Percentiles rank a stretch among this genome's conserved stretches.
phyloP scores from a whole-genome alignment of 2,888 invertebrate species.

The Orgyia antiqua region DNA sequence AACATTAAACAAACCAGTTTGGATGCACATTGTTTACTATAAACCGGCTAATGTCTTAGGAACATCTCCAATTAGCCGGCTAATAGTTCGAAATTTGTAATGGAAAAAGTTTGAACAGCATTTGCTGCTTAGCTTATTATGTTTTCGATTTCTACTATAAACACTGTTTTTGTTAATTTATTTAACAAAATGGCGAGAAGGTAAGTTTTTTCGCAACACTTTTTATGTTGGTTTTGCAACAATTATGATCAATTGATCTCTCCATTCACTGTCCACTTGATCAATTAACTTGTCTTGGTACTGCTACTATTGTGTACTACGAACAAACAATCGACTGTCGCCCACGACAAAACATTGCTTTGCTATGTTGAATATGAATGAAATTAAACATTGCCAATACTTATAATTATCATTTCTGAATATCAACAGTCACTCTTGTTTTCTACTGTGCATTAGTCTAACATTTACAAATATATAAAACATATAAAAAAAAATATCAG shows the following conservation, averaged over 20 bases:
- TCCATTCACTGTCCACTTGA: slow-evolving; percentile 43
- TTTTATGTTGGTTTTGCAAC: slow-evolving; percentile 40
- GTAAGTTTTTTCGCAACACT: slow-evolving; percentile 32
- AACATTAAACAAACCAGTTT: slow-evolving; percentile 49
- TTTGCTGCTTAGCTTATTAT: slow-evolving; percentile 2
- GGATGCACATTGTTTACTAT: slow-evolving; percentile 49
- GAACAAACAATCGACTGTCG: slow-evolving; percentile 1
- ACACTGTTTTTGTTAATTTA: slow-evolving; percentile 22
- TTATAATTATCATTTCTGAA: no score
- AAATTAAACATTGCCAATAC: no score
- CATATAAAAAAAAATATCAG: no score
- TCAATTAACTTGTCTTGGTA: slow-evolving; percentile 37
- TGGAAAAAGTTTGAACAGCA: slow-evolving; percentile 17
- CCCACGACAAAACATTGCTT: slow-evolving; percentile 3
- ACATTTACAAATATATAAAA: no score
- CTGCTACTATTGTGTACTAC: slow-evolving; percentile 24
- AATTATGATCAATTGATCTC: slow-evolving; percentile 57
- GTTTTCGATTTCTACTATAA: slow-evolving; percentile 7
- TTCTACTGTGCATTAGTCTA: no score
- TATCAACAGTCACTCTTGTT: no score
- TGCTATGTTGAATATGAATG: no score
- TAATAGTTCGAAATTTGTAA: slow-evolving; percentile 35
- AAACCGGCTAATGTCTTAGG: slow-evolving; percentile 19
- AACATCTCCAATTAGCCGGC: slow-evolving; percentile 43
- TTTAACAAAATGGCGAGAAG: slow-evolving; percentile 21